Base-by-base conservation (phyloP, 2,888 invertebrate species). In the Mythimna loreyi region DNA sequence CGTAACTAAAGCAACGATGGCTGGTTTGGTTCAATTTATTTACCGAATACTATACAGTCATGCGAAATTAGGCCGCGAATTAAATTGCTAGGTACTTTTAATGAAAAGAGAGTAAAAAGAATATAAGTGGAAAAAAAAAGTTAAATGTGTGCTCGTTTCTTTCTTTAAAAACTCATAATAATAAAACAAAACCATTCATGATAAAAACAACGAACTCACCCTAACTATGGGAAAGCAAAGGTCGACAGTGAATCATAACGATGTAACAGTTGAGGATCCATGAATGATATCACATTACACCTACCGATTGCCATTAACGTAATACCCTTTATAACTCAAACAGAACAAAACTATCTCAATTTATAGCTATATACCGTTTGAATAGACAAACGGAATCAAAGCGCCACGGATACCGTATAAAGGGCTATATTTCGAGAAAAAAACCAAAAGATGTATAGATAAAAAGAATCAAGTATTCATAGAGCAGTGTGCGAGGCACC, bases 241-340 rank as follows among this genome's bases (percentile, higher is more conserved):
- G 85, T 85, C 78, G 78, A 86, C 81, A 87, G 84, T 89, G 86
- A 89, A 91, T 92, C 90, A 92, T 87, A 91, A 90, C 89, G 91
- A 91, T 90, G 89, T 88, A 92, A 92, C 90, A 91, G 89, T 91
- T 90, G 90, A 86, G 87, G 86, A 83, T 86, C 84, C 84, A 85
- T 84, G 89, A 90, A 88, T 87, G 86, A 88, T 94, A 95, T 96
- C 95, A 94, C 92, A 93, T 95, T 94, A 94, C 95, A 91, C 92
- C 92, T 94, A 94, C 94, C 94, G 92, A 93, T 94, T 94, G 93
- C 93, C 93, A 95, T 95, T 95, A 94, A 92, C 90, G 92, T 94
- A 94, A 94, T 93, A 93, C 90, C 94, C 92, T 92, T 91, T 93
- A 94, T 94, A 94, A 94, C 89, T 95, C 94, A 94, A 94, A 94